Evolutionary conservation across 2,113 vertebrate species (phyloP).

Genomic region (Noctilio leporinus): DNA sequence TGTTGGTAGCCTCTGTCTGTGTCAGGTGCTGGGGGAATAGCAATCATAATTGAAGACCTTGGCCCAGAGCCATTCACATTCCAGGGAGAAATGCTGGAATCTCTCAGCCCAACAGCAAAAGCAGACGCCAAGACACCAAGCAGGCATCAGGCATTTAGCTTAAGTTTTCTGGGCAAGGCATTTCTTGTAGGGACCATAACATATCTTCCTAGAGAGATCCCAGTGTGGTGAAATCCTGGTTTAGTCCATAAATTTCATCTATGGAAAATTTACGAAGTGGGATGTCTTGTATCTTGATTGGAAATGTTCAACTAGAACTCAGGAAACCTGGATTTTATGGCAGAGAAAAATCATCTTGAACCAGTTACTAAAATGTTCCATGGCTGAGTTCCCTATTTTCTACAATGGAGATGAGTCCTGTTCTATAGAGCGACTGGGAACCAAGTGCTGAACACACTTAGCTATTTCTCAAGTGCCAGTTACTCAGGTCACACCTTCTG

Average conservation of each 20-base stretch:
- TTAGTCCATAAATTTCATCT: neutral
- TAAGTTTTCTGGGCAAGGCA: neutral
- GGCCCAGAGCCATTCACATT: neutral
- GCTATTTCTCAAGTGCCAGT: neutral
- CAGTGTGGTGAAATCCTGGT: neutral
- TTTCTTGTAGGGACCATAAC: neutral
- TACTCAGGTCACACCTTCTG: neutral
- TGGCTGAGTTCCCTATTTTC: neutral
- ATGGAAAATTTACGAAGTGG: neutral
- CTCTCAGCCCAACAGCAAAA: conserved; percentile 3
- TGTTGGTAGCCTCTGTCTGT: neutral
- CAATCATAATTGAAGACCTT: neutral
- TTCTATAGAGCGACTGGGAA: neutral
- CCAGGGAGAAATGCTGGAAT: neutral
- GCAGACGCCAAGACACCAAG: neutral
- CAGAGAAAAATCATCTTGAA: neutral
- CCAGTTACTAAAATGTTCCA: neutral
- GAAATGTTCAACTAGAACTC: neutral
- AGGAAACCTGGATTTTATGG: neutral
- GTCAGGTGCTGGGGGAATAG: neutral
- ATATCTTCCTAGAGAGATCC: neutral
- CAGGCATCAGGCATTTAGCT: neutral
- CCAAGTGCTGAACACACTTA: rapidly evolving
- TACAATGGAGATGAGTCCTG: neutral
- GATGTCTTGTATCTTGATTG: neutral